A percentile compares a stretch with the other conserved stretches of the same genome.
phyloP scores from a whole-genome alignment of 2,797 vertebrate genomes.

The Eleutherodactylus coqui region DNA sequence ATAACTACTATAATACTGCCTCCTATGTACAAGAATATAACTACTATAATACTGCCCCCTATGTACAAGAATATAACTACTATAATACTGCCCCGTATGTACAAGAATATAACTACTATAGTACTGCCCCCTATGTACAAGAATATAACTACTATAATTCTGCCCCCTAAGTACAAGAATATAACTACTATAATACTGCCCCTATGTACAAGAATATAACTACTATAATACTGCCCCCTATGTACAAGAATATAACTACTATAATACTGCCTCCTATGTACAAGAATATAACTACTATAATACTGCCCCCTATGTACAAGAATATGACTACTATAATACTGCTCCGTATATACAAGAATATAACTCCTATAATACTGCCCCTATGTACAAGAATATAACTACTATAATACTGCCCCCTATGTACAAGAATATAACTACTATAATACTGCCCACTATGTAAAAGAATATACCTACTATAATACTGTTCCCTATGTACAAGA shows the following conservation, averaged over 20 bases:
- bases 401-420: slow-evolving; percentile 12
- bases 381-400: slow-evolving; percentile 15
- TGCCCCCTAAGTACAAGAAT: not conserved
- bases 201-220: slow-evolving; percentile 19
- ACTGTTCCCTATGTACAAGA: no score
- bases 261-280: not conserved
- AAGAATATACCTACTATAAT: slow-evolving; percentile 22
- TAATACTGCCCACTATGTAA: slow-evolving; percentile 7
- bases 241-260: slow-evolving; percentile 11
- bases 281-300: slow-evolving; percentile 2
- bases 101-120: not conserved
- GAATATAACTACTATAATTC: slow-evolving; percentile 1
- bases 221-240: not conserved
- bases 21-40: not conserved
- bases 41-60: not conserved
- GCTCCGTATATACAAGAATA: not conserved
- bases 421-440: slow-evolving; percentile 18
- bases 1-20: slow-evolving; percentile 14
- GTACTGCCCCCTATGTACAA: not conserved
- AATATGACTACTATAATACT: no score
- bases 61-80: not conserved
- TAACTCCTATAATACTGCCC: slow-evolving; percentile 15
- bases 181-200: slow-evolving; percentile 13
- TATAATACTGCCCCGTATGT: not conserved
- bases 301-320: no score